Base-by-base conservation (phyloP, 2,113 vertebrate genomes). In the Myodes glareolus region DNA sequence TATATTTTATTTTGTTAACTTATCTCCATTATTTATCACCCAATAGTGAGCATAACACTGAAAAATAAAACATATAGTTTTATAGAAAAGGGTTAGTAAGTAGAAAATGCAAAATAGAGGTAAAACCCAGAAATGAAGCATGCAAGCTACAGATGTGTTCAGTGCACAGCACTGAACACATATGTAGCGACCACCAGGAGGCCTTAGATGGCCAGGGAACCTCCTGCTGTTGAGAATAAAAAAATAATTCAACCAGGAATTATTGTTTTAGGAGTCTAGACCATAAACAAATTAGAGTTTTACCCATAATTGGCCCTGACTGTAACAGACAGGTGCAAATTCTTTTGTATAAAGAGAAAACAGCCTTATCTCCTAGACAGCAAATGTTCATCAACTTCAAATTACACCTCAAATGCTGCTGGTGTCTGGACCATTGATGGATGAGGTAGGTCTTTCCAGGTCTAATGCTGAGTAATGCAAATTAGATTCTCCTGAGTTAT, bases 371-470 rank as follows among this genome's bases (percentile, higher is more conserved):
- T 96, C 33, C 65, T n/a, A 97, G 90, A 95, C 90, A 98, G 45
- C 85, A 97, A 94, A 90, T 97, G 97, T 97, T 98, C 78, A 96
- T 92, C 94, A 84, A 94, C 67, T 91, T 85, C 76, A 97, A 97
- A 88, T 94, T 97, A 97, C 61, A 90, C 94, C 90, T 96, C 97
- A 72, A 95, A 78, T 98, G 96, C 92, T 98, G 50, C 86, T 98
- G 67, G 58, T 98, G 97, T 98, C 97, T 97, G 97, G 88, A 93
- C 95, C 87, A 95, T 90, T 98, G 98, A 98, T 98, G 96, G 97
- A 98, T 98, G 97, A 98, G 97, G 82, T 84, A 72, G 96, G 95
- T 95, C 94, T 96, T 96, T 98, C 97, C 98, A 98, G 97, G 68
- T 98, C 98, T 95, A 97, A 96, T 63, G 96, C 97, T 91, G 95